Base-by-base conservation (phyloP, 2,113 vertebrate genomes). In the Lagopus leucura region DNA sequence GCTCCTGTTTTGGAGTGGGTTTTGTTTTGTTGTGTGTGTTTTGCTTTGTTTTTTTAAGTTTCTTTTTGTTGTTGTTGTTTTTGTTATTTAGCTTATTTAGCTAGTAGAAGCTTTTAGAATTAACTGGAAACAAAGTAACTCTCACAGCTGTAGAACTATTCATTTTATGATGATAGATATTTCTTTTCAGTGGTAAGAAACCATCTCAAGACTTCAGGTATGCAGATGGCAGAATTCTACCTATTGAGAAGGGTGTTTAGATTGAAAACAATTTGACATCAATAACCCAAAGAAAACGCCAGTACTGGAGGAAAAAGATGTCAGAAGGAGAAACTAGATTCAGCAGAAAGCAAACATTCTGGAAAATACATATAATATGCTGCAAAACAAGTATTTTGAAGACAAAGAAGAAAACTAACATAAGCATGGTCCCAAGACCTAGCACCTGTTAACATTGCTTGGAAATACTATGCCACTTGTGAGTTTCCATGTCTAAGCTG, bases 231-330 rank as follows among this genome's bases (percentile, higher is more conserved):
- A 27, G 8, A 65, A 14, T 27, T 22, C 19, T 32, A 40, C 52
- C 22, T 76, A 32, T 45, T 19, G 27, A 38, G 18, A 65, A n/a
- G 36, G 30, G 3, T 50, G 27, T 50, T 58, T 75, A 80, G 10
- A 8, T 32, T 6, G 34, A 38, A 54, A 47, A 12, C 5, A 3
- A 24, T 55, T 15, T 24, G 28, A 54, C 43, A n/a, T 18, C 45
- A 47, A 18, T 54, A 20, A 14, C 38, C 7, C 22, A 60, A 65
- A 66, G 50, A 54, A 79, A 75, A 0, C 0, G 38, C 7, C 27
- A 28, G 34, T 12, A 12, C 1, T 60, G 11, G 13, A 8, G 25
- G 5, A 1, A 4, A 34, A n/a, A n/a, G 48, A 40, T 3, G 42
- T 7, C n/a, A 61, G 54, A 47, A 64, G 19, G 34, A 9, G 20